Base-by-base conservation (phyloP, 2,797 vertebrate genomes). In the Tragopan temminckii region DNA sequence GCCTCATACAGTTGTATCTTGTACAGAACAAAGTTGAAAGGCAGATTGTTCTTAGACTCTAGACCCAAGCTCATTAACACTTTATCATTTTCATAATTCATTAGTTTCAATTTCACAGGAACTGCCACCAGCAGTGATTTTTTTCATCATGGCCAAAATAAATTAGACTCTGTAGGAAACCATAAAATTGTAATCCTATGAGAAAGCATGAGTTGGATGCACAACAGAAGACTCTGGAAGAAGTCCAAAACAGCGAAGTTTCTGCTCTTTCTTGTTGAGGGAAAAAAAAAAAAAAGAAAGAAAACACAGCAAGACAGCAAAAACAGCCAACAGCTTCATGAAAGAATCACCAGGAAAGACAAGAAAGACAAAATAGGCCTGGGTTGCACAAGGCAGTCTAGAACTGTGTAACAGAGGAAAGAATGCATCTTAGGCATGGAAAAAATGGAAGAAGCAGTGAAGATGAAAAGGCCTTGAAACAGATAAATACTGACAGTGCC, bases 1-100 rank as follows among this genome's bases (percentile, higher is more conserved):
- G 35, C 33, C 61, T 48, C 84, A 61, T 35, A 24, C 48, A 64
- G 40, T 74, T 88, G 10, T 31, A 45, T 84, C 79, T 84, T 79
- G 29, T 74, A 55, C 74, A 84, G 80, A 77, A 50, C 19, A 11
- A 15, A 24, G 25, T 64, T 80, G 91, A 74, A 90, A 90, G 94
- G 84, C 70, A 86, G 52, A 53, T 85, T 79, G 83, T 7, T 84
- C 46, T 89, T 76, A 31, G n/a, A 43, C 21, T 89, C 15, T 40
- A 72, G 55, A 81, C 78, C 67, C 50, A 90, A 79, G 16, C 75
- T 94, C 48, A 80, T 94, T 93, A 96, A 61, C 74, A 76, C 70
- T 59, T 71, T 38, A 80, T 74, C 74, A 64, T 52, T 86, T 91
- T 61, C 2, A 1, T 90, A 88, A 90, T 88, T 93, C 46, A 84